Percentiles rank a stretch among this genome's conserved stretches.
Evolutionary conservation across 1,140 invertebrate species (phyloP).

Genomic region (Danaus plexippus): DNA sequence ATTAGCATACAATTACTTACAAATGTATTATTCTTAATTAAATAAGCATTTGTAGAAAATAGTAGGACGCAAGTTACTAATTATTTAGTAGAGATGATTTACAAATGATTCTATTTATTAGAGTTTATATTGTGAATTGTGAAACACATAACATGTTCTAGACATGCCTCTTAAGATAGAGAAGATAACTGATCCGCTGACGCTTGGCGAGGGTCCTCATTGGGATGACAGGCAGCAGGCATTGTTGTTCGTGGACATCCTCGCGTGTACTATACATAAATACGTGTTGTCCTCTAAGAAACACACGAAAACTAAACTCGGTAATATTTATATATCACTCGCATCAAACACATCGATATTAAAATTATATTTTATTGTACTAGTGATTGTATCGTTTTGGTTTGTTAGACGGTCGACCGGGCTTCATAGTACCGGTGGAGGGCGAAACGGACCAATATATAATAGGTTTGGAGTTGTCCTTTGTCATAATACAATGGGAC

Average conservation of each 20-base stretch:
- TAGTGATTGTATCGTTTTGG: slow-evolving; percentile 30
- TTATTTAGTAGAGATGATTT: no score
- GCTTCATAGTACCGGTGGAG: slow-evolving; percentile 80
- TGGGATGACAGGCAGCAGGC: slow-evolving; percentile 73
- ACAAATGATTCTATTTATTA: no score
- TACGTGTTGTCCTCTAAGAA: slow-evolving; percentile 64
- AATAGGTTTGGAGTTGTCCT: slow-evolving; percentile 75
- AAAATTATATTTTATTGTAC: slow-evolving; percentile 48
- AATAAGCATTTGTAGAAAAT: no score
- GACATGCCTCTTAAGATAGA: slow-evolving; percentile 46
- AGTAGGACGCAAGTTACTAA: no score
- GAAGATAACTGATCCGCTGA: slow-evolving; percentile 37
- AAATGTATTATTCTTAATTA: no score
- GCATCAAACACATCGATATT: slow-evolving; percentile 2
- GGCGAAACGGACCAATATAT: slow-evolving; percentile 75
- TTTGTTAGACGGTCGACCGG: slow-evolving; percentile 51
- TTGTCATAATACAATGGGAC: slow-evolving; percentile 81
- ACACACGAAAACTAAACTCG: slow-evolving; percentile 45
- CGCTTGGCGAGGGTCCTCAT: slow-evolving; percentile 74
- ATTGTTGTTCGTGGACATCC: slow-evolving; percentile 75
- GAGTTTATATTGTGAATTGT: no score
- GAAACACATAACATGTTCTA: slow-evolving; percentile 1
- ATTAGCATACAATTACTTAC: no score
- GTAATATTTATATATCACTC: slow-evolving; percentile 30
- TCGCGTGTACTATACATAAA: slow-evolving; percentile 67